Base-by-base conservation (phyloP, 2,888 invertebrate species). In the Anorthoa munda region DNA sequence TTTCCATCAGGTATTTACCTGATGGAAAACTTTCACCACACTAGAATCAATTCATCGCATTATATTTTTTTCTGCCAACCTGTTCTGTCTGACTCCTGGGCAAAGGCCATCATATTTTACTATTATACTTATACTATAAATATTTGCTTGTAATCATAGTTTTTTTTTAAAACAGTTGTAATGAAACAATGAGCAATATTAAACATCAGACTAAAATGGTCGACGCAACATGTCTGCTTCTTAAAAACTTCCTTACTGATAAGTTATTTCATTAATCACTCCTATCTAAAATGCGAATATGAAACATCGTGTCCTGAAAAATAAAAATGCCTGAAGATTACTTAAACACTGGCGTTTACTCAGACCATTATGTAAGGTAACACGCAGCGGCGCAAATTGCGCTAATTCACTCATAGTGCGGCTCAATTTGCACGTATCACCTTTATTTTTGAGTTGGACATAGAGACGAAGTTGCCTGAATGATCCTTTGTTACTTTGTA, bases 371-470 rank as follows among this genome's bases (percentile, higher is more conserved):
- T 84, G 88, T 87, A 89, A 89, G 84, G 73, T 72, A 87, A 89
- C 82, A 87, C 88, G 85, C 81, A 71, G 82, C 70, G 65, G 66
- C 76, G 82, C 70, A 90, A 91, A 91, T 91, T 90, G 89, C 84
- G 82, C 82, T 92, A 92, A 92, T 92, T 89, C 86, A 82, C 88
- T 90, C 86, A 88, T 86, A 87, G 82, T 86, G 85, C 81, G 83
- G 79, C 85, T 79, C 87, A 83, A 86, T 87, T 86, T 85, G 81
- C 66, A 87, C 79, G 84, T 86, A 82, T 86, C 84, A 79, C 75
- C 75, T 86, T 84, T 80, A 76, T 56, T 60, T 70, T 48, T 23
- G 18, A 75, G 63, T 5, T 56, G 17, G 76, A 77, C 63, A 66
- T 4, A 31, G 60, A 5, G 0, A 1, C 45, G 73, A 82, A 46